Evolutionary conservation across 2,797 vertebrate genomes (phyloP), one percentile per base, ranked within the genome.

Genomic region (Kryptolebias ocellatus): DNA sequence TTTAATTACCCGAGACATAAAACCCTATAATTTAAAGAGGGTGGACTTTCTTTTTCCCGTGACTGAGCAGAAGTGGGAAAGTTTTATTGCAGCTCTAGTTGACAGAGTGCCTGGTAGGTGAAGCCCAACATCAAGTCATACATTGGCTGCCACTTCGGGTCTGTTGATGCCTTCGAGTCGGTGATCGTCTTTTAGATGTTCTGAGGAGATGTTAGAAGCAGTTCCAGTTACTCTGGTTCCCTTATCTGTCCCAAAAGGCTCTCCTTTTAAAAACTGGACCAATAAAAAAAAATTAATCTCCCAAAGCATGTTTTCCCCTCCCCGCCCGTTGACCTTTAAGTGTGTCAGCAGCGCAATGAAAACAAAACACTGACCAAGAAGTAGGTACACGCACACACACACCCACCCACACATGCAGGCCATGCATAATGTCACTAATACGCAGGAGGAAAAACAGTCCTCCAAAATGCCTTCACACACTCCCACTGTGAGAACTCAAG

Each of bases 301-400:
- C 60, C 53, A 56, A 58, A 24, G 12, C 0, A 4, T 24, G 3
- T 42, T 39, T 28, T 62, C 46, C 7, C 37, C 42, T 47, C 61
- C 45, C 15, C 70, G 37, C 37, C 46, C 2, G 8, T 74, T 53
- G 37, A 67, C 73, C 57, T 17, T 79, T 53, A 60, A 12, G 37
- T 64, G 67, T 24, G 44, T 83, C 50, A 73, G 85, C 44, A 83
- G 71, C 64, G 71, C 67, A 83, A 87, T 82, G 83, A 88, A 86
- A 87, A 90, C 78, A 80, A 89, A 88, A 89, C 80, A 87, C 61
- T 79, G 84, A 86, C 83, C 74, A 79, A 73, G 73, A 80, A 74
- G 47, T 81, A 74, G 61, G 69, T 72, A 84, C 78, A 88, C 78
- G 73, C 81, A 85, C 60, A 63, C 68, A 72, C 70, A 65, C 64